Evolutionary conservation across 2,797 vertebrate genomes (phyloP).

Genomic region (Ctenochaetus hawaiiensis): DNA sequence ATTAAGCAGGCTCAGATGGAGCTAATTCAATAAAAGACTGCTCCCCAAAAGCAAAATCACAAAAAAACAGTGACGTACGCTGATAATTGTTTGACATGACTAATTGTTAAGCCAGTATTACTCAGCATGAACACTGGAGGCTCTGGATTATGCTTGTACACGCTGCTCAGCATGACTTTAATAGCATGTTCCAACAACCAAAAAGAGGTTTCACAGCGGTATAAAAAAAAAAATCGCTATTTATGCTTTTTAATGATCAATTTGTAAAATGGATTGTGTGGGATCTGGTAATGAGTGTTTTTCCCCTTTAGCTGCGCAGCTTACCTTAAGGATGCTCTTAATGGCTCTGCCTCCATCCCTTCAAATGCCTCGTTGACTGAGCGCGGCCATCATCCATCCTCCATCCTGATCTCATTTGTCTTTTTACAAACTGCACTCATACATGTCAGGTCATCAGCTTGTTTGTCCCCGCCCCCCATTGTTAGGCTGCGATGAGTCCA

Average conservation of each 20-base stretch:
- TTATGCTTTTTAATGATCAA: slow-evolving; percentile 29
- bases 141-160: slow-evolving; percentile 42
- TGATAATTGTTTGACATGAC: slow-evolving; percentile 66
- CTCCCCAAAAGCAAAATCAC: slow-evolving; percentile 51
- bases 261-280: slow-evolving; percentile 17
- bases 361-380: slow-evolving; percentile 48
- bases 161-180: slow-evolving; percentile 33
- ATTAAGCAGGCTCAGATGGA: slow-evolving; percentile 55
- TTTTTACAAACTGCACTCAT: slow-evolving; percentile 63
- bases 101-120: slow-evolving; percentile 63
- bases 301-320: slow-evolving; percentile 20
- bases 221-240: neutral
- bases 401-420: slow-evolving; percentile 62
- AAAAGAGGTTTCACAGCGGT: slow-evolving; percentile 7
- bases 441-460: slow-evolving; percentile 66
- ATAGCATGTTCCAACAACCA: slow-evolving; percentile 29
- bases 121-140: slow-evolving; percentile 49
- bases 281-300: neutral
- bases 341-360: slow-evolving; percentile 28
- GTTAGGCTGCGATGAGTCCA: slow-evolving; percentile 68
- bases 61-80: slow-evolving; percentile 36
- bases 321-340: slow-evolving; percentile 15
- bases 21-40: slow-evolving; percentile 60
- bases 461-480: slow-evolving; percentile 67
- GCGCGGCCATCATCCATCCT: slow-evolving; percentile 42